phyloP scores from a whole-genome alignment of 1,140 invertebrate species.

The Bombus impatiens region DNA sequence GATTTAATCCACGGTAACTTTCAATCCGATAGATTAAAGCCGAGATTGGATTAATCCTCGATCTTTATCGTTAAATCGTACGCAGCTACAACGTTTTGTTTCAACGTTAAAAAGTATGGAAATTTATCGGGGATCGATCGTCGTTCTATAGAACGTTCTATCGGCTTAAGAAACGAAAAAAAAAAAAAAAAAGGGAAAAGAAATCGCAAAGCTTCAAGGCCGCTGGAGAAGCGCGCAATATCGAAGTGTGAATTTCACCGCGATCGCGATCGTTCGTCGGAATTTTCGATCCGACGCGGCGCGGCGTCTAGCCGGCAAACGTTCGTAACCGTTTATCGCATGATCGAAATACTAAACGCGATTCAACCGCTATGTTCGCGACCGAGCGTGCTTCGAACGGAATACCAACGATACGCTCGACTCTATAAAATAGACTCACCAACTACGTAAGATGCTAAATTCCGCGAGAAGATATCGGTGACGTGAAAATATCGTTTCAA shows the following conservation, averaged over 20 bases:
- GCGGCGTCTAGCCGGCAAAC: neutral
- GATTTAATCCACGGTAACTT: no score
- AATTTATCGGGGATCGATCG: no score
- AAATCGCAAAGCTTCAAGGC: neutral
- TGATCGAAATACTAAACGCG: constrained; percentile 48
- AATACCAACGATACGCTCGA: constrained; percentile 20
- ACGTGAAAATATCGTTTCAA: no score
- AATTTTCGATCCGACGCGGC: constrained; percentile 15
- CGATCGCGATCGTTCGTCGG: neutral
- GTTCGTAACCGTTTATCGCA: constrained; percentile 25
- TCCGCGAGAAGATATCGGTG: no score
- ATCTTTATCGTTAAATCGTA: no score
- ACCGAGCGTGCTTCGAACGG: neutral
- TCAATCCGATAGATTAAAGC: no score
- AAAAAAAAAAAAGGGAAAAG: neutral
- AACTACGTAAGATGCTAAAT: neutral
- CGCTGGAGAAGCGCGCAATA: neutral
- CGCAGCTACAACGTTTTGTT: no score
- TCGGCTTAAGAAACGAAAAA: neutral
- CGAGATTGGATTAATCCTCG: no score
- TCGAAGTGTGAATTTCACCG: neutral
- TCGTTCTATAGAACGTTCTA: neutral
- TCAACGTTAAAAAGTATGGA: no score
- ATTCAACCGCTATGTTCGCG: constrained; percentile 11
- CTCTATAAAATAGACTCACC: neutral